phyloP scores from a whole-genome alignment of 2,797 vertebrate species.

The Lutjanus argentimaculatus region DNA sequence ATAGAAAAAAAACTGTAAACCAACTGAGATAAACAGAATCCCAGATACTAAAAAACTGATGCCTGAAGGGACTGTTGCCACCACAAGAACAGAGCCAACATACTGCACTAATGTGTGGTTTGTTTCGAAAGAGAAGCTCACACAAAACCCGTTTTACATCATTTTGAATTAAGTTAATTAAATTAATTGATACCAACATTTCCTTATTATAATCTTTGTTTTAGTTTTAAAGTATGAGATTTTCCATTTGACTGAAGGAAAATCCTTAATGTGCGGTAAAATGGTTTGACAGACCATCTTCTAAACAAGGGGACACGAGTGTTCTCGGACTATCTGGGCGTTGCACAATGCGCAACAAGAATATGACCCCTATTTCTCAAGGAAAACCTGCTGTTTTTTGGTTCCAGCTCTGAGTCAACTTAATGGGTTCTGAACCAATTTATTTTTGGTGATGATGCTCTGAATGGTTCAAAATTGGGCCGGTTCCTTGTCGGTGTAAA shows the following conservation, averaged over 20 bases:
- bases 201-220: not conserved
- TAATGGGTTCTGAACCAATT: too few relatives aligned
- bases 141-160: not conserved
- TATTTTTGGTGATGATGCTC: too few relatives aligned
- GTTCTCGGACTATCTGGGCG: too few relatives aligned
- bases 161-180: not conserved
- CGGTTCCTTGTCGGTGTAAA: too few relatives aligned
- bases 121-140: constrained; percentile 9
- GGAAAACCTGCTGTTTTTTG: too few relatives aligned
- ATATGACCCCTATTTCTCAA: too few relatives aligned
- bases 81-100: not conserved
- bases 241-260: constrained; percentile 4
- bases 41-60: constrained; percentile 28
- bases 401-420: too few relatives aligned
- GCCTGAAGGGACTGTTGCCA: constrained; percentile 18
- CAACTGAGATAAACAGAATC: constrained; percentile 35
- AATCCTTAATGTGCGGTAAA: not conserved
- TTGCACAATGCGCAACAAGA: too few relatives aligned
- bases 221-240: not conserved
- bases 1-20: constrained; percentile 36
- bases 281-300: not conserved
- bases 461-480: too few relatives aligned
- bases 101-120: constrained; percentile 3
- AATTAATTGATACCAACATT: not conserved
- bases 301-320: not conserved